Evolutionary conservation across 92 coral and sea anemone genomes (phyloP), one percentile per base, ranked within the genome.

Genomic region (Porites cylindrica): DNA sequence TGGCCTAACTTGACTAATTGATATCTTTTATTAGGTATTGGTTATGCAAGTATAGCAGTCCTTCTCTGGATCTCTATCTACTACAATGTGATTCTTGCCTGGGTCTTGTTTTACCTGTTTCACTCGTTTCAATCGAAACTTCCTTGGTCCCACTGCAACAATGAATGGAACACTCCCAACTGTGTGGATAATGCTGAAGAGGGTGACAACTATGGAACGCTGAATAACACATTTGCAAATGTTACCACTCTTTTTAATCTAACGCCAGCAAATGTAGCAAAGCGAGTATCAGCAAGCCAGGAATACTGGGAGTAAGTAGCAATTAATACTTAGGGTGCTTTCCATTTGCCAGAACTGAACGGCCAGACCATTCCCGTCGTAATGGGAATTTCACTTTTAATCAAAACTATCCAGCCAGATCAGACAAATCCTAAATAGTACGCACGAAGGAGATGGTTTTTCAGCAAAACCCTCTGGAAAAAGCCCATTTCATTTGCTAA

Each of bases 231-330:
- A 23, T 1, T 83, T 13, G 14, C n/a, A 77, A 79, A 79, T 65
- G 13, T 19, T n/a, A 64, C 84, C 16, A 6, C 43, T 14, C 32
- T 50, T 8, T 65, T 66, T 17, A 77, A 66, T 52, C 60, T 83
- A 24, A 75, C 88, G 11, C 88, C 65, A 7, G 66, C 79, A 4
- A 20, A 24, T 53, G 82, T 51, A 66, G 69, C 84, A 13, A 66
- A 69, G 18, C 32, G 70, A 51, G 86, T 84, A 32, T 92, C 94
- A 4, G 88, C 98, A 62, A 95, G 94, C 64, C 88, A 90, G 80
- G 98, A 95, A 63, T 95, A 93, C 65, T 95, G 96, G 96, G 93
- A 93, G 98, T 95, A 93, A 94, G 96, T 87, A 10, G 47, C 47
- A 38, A 4, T 4, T 4, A 38, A 38, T 4, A 38, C 47, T 38